Evolutionary conservation across 1,140 invertebrate genomes (phyloP), one percentile per base, ranked within the genome.

Genomic region (Bombus impatiens): DNA sequence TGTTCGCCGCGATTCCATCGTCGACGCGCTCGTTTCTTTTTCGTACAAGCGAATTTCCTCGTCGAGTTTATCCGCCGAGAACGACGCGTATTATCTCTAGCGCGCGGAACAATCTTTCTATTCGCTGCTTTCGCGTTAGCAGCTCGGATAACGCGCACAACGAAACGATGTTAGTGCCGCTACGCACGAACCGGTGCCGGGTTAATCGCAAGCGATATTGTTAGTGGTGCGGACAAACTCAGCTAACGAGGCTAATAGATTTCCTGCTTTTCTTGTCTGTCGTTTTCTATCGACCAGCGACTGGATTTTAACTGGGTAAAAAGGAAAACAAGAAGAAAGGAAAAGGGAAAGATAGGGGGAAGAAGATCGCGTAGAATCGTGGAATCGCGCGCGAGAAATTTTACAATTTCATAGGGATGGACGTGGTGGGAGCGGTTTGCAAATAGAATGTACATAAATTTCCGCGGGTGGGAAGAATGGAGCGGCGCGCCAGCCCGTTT

Each of bases 201-300:
- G 42, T 79, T 79, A 68, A 79, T 79, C 47, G 78, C 32, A 47
- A 37, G 28, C 62, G n/a, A 32, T 47, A 68, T 68, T 79, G 78
- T 47, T 22, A 44, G 44, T 12, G 22, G 59, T 2, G n/a, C 62
- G 28, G 78, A 79, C 42, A 79, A 79, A 68, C 42, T 32, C 22
- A 25, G 32, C 42, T 79, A 79, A 79, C 78, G 78, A 79, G 68
- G 68, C 62, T 79, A 68, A 79, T 79, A 68, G 62, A 65, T 78
- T 78, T 67, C 12, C 28, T 44, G 13, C 12, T 3, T 13, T 22
- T 12, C 15, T 10, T 22, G 4, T n/a, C 15, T 28, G 35, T 9
- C 12, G 10, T 62, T 13, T n/a, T n/a, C 28, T 62, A 28, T 62
- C 47, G 47, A 53, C 47, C 18, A 22, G 47, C 5, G 47, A 6